A percentile compares a stretch with the other conserved stretches of the same genome.
These are phyloP conservation scores for Phaedon cochleariae DNA, from an alignment of 2,888 invertebrate genomes.

Conservation along the genomic window DNA sequence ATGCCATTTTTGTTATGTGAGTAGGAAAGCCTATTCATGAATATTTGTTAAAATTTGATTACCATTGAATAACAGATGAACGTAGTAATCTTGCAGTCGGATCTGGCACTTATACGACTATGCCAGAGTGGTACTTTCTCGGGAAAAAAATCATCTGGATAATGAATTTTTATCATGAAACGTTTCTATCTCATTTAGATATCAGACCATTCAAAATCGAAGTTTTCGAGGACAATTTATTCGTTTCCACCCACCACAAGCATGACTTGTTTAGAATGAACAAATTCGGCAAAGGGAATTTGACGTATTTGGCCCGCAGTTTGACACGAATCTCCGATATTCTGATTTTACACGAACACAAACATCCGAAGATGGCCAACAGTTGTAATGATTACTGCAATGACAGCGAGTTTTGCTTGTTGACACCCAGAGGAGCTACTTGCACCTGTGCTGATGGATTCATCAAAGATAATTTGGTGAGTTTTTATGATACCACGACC, in stretches of 20 bases:
- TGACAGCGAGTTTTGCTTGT: constrained; percentile 68
- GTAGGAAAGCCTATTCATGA: no score
- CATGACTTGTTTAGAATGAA: constrained; percentile 71
- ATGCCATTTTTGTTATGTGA: no score
- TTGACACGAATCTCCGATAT: constrained; percentile 70
- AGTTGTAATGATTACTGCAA: constrained; percentile 72
- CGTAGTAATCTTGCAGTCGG: no score
- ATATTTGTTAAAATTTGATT: no score
- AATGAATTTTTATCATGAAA: no score
- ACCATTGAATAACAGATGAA: no score
- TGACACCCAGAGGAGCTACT: constrained; percentile 56
- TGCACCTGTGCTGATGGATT: constrained; percentile 60
- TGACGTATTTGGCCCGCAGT: constrained; percentile 67
- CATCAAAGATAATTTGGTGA: constrained; percentile 57
- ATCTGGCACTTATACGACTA: no score
- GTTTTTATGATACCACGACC: no score
- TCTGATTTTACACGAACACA: constrained; percentile 72
- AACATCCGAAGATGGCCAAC: constrained; percentile 67
- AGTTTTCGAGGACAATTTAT: constrained; percentile 77
- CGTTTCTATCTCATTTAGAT: no score
- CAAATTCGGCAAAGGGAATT: constrained; percentile 71
- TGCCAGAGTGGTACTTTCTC: no score
- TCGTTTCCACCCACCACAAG: constrained; percentile 71
- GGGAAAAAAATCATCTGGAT: no score
- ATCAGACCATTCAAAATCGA: constrained; percentile 77